Evolutionary conservation across 2,113 vertebrate species (phyloP), one percentile per base, ranked within the genome.

Genomic region (Geococcyx californianus): DNA sequence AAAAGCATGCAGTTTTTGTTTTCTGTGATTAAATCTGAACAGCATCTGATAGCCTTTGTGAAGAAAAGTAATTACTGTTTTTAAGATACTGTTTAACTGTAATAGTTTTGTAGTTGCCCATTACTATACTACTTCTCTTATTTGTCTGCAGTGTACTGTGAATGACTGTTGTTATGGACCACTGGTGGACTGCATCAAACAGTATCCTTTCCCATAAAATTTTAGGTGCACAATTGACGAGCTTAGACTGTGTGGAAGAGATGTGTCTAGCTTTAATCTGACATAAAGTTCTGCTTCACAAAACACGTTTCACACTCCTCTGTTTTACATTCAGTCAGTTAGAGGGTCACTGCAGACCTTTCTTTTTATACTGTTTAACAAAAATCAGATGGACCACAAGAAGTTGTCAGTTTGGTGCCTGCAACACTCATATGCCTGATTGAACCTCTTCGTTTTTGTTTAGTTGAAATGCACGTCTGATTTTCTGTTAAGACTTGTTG

Each of bases 81-180:
- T 98, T 97, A 97, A 94, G 90, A 78, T 95, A 89, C 70, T 95
- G 83, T 94, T 97, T 94, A 93, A 96, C 92, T 89, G 21, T 96
- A 97, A 96, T 95, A 64, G 79, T 93, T 96, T 84, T 95, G 78
- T 93, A 88, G 86, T 94, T 91, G 8, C 86, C 80, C 42, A 84
- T 91, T 80, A 76, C 83, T 68, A 63, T 52, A 93, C 83, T 90
- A 84, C 66, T 92, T 82, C 93, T 97, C 96, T 97, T 97, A 90
- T 97, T 97, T 97, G 80, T 97, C 97, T 98, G 97, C 99, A 99
- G 99, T 99, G 99, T 98, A 99, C 98, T 95, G 98, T 99, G 98
- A 99, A 99, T 91, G 99, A 99, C 99, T 99, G 99, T 97, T 99
- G 99, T 99, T 99, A 99, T 98, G 99, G 99, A 98, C 99, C 99